Evolutionary conservation across 2,797 vertebrate species (phyloP).

Genomic region (Heliangelus exortis): DNA sequence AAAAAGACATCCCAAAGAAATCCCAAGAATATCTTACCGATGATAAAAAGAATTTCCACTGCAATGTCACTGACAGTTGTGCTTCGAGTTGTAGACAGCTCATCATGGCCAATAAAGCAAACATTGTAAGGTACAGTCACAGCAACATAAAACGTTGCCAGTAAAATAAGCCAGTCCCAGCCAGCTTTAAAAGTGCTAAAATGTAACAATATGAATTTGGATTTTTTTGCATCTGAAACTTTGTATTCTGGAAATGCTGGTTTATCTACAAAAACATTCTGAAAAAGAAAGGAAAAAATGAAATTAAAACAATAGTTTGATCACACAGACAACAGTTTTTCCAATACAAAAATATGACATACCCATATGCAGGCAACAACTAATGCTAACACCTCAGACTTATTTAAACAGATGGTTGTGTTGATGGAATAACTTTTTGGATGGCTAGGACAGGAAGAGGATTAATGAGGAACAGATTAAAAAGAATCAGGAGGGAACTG

Average conservation of each 20-base stretch:
- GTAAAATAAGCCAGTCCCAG: conserved; percentile 97
- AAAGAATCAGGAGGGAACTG: background rate
- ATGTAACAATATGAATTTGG: conserved; percentile 96
- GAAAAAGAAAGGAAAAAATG: conserved; percentile 57
- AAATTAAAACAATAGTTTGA: background rate
- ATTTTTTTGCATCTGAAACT: conserved; percentile 97
- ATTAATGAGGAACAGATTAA: background rate
- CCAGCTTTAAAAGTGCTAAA: conserved; percentile 98
- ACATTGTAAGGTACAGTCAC: conserved; percentile 99
- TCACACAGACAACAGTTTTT: background rate
- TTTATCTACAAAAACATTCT: conserved; percentile 97
- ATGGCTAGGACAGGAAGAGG: background rate
- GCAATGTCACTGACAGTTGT: conserved; percentile 97
- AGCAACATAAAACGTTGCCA: conserved; percentile 97
- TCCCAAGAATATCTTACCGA: conserved; percentile 80
- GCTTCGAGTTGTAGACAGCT: conserved; percentile 90
- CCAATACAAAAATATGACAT: background rate
- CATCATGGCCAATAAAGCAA: conserved; percentile 95
- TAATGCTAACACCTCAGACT: background rate
- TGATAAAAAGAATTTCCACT: conserved; percentile 98
- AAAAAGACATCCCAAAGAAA: background rate
- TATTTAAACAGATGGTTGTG: background rate
- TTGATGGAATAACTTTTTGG: background rate
- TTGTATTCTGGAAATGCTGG: conserved; percentile 97
- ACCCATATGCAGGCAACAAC: background rate